Base-by-base conservation (phyloP, 2,797 vertebrate species). In the Pristis pectinata region DNA sequence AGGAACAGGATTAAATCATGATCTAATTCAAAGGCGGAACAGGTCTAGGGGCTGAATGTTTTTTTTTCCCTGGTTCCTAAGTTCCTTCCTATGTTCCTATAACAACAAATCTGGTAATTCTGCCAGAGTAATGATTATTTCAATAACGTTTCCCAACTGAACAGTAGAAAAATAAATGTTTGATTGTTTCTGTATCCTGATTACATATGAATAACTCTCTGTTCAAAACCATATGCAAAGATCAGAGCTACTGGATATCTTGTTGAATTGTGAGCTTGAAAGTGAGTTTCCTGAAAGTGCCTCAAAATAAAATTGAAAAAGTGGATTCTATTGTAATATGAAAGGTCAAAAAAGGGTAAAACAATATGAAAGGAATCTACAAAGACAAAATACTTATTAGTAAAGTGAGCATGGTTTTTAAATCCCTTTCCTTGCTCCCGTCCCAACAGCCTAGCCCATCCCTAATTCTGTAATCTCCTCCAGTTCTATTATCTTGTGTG, bases 151-250 rank as follows among this genome's bases (percentile, higher is more conserved):
- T 91, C n/a, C 34, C 56, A 91, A 67, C 24, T 91, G 82, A 67
- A 91, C 87, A 61, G 19, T 91, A 24, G 87, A 91, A 91, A 91
- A 91, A 91, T 85, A 91, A 91, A 91, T 67, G 87, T 91, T 64
- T 67, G 34, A 91, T 91, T 91, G 87, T 91, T 91, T 67, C 87
- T 91, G 64, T n/a, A 67, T 91, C 87, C 87, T 91, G 87, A 67
- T 91, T 91, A 91, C 87, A 30, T 67, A 64, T 67, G 19, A 34
- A 91, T 11, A 64, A 91, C n/a, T 61, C n/a, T 41, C 41, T 10
- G 19, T 91, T 67, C 87, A 41, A 30, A 56, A 67, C n/a, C 61
- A 41, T 3, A 9, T 91, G 34, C 7, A 61, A 11, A 41, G 34
- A 67, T 61, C 61, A 91, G 87, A 67, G 34, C 44, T 61, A 64